A percentile compares a stretch with the other conserved stretches of the same genome.
Conservation (phyloP, 2,888 invertebrate species). For the Perdita meconis region DNA sequence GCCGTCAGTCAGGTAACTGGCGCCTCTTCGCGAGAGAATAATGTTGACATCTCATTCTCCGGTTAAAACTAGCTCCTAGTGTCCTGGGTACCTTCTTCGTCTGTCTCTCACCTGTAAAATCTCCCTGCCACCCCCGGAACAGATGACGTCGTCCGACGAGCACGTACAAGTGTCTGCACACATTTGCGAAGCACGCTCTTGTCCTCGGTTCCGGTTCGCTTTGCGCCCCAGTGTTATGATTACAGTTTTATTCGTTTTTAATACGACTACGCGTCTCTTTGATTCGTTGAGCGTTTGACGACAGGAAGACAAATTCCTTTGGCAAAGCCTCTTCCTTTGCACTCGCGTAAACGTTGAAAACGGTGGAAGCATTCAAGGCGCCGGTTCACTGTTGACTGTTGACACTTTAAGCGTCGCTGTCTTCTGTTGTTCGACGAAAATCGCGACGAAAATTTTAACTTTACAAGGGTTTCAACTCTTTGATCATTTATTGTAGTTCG, state of each 20-base stretch:
- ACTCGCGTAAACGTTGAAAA: too few species aligned
- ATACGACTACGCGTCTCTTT: too few species aligned
- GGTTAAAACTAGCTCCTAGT: slow-evolving; percentile 29
- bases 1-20: slow-evolving; percentile 43
- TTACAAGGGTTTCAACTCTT: too few species aligned
- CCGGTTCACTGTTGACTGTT: too few species aligned
- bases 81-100: slow-evolving; percentile 6
- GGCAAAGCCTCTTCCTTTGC: too few species aligned
- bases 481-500: too few species aligned
- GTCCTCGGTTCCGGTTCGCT: slow-evolving; percentile 9
- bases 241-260: slow-evolving; percentile 14
- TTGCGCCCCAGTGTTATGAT: slow-evolving; percentile 19
- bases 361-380: too few species aligned
- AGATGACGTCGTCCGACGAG: slow-evolving; percentile 12
- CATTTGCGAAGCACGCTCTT: slow-evolving; percentile 35
- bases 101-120: slow-evolving; percentile 37
- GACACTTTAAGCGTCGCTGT: too few species aligned
- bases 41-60: slow-evolving; percentile 65
- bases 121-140: slow-evolving; percentile 13
- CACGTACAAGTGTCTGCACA: slow-evolving; percentile 43
- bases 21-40: slow-evolving; percentile 33
- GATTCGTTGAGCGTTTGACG: too few species aligned
- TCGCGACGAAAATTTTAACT: too few species aligned
- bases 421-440: too few species aligned
- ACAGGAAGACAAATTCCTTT: too few species aligned